phyloP scores from a whole-genome alignment of 2,113 vertebrate species.

The Campylorhamphus procurvoides region DNA sequence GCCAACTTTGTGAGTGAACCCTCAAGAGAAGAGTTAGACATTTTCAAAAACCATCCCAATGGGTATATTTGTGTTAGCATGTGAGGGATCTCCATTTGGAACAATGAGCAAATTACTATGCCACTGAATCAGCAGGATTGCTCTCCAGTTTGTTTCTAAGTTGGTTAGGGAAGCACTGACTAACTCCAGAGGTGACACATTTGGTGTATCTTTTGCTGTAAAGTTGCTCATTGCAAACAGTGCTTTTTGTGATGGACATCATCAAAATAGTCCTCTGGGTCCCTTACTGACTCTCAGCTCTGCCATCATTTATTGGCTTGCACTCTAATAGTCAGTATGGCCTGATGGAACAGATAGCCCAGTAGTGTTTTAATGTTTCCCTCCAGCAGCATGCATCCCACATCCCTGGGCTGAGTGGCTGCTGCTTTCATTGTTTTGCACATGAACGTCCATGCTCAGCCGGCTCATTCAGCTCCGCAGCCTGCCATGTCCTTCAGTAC shows the following conservation, averaged over 20 bases:
- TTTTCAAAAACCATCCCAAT: not conserved
- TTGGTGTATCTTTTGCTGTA: not conserved
- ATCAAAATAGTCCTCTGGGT: not conserved
- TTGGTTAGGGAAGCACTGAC: slow-evolving; percentile 2
- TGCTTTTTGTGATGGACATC: not conserved
- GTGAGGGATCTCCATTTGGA: slow-evolving; percentile 8
- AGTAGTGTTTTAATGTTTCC: not conserved
- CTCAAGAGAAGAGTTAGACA: not conserved
- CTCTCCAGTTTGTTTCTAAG: not conserved
- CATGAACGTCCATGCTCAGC: not conserved
- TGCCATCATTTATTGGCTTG: not conserved
- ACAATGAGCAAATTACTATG: not conserved
- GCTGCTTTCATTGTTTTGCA: not conserved
- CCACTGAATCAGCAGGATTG: not conserved
- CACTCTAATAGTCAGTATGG: not conserved
- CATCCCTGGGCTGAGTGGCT: not conserved
- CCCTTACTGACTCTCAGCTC: not conserved
- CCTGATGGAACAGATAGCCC: not conserved
- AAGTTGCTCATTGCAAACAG: not conserved
- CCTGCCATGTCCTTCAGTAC: not conserved
- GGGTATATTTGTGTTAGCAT: not conserved
- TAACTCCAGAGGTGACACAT: slow-evolving; percentile 10
- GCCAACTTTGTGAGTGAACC: not conserved
- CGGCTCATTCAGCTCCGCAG: not conserved
- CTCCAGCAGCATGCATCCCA: fast-evolving